Conservation (phyloP, 2,797 vertebrate species). For the Triplophysa yarkandensis region DNA sequence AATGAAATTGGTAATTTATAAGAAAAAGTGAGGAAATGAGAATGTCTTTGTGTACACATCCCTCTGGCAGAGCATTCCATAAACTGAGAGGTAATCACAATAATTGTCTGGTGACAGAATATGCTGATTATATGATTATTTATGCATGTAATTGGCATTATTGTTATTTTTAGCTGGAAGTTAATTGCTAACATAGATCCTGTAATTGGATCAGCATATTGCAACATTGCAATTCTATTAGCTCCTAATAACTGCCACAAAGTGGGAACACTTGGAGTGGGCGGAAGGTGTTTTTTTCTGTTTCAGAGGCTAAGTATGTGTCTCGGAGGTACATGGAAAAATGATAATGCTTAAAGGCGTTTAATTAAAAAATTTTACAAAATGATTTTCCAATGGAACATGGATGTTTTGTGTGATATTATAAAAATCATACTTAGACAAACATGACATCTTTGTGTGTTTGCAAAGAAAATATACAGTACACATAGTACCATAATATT, state of each 20-base stretch:
- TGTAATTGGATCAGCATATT: constrained; percentile 85
- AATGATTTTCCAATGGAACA: constrained; percentile 13
- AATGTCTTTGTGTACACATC: constrained; percentile 78
- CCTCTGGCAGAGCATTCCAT: constrained; percentile 81
- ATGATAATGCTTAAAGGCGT: constrained; percentile 27
- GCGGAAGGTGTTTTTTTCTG: constrained; percentile 72
- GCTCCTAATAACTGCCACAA: constrained; percentile 84
- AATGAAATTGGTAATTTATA: constrained; percentile 60
- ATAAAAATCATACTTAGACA: background rate
- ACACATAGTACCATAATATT: too few species aligned
- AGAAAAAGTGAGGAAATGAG: constrained; percentile 56
- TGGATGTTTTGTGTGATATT: background rate
- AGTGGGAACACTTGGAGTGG: constrained; percentile 81
- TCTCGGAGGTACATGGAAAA: constrained; percentile 62
- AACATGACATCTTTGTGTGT: background rate
- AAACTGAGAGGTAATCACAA: constrained; percentile 83
- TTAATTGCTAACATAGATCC: constrained; percentile 86
- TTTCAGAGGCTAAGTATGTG: constrained; percentile 71
- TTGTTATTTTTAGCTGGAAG: constrained; percentile 88
- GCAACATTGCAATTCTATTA: constrained; percentile 86
- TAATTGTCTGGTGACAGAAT: constrained; percentile 85
- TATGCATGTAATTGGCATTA: constrained; percentile 86
- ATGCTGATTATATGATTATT: constrained; percentile 87
- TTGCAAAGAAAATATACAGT: too few species aligned
- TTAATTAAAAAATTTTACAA: constrained; percentile 50